Conservation (phyloP, 2,113 vertebrate genomes). For the Cromileptes altivelis region DNA sequence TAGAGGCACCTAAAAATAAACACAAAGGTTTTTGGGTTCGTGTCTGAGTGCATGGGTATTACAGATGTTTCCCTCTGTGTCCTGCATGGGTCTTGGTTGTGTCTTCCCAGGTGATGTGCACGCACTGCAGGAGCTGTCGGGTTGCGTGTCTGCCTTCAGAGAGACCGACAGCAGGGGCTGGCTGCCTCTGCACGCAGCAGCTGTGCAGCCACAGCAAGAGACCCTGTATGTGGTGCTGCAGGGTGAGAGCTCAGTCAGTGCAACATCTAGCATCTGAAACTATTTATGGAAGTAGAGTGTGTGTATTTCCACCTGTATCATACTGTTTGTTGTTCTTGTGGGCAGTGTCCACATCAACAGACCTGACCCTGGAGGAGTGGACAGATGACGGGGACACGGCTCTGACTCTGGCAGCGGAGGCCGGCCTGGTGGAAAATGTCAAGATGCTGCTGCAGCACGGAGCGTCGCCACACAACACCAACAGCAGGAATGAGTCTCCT, state of each 20-base stretch:
- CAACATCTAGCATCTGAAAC: not conserved
- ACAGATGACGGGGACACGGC: conserved; percentile 88
- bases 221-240: conserved; percentile 86
- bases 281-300: not conserved
- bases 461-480: conserved; percentile 88
- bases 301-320: not conserved
- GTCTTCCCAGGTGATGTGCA: conserved; percentile 82
- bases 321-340: not conserved
- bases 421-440: conserved; percentile 83
- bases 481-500: conserved; percentile 87
- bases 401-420: conserved; percentile 87
- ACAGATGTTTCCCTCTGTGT: not conserved
- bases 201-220: conserved; percentile 78
- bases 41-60: not conserved
- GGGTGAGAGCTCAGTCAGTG: conserved; percentile 75
- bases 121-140: conserved; percentile 82
- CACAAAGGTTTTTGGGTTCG: not conserved
- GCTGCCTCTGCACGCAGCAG: conserved; percentile 88
- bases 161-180: conserved; percentile 87
- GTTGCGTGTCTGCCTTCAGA: conserved; percentile 81
- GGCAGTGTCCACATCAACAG: conserved; percentile 65
- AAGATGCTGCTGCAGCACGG: conserved; percentile 85
- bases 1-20: not conserved
- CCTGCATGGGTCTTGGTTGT: not conserved
- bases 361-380: conserved; percentile 87